phyloP scores from a whole-genome alignment of 2,797 vertebrate species.

The Serranus cabrilla region DNA sequence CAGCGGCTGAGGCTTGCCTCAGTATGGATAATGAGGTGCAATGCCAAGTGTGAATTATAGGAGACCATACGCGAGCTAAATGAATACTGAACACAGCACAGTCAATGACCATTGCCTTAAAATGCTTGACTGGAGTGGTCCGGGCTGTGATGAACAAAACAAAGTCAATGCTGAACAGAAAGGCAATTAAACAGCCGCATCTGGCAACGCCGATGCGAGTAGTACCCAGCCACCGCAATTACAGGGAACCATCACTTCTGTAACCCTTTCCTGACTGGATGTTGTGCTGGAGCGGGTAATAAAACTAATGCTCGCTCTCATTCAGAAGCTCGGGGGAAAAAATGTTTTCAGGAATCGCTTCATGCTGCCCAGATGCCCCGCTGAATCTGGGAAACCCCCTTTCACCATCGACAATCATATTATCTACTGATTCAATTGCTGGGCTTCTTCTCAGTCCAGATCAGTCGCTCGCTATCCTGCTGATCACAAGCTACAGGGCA shows the following conservation, averaged over 20 bases:
- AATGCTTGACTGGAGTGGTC: constrained; percentile 58
- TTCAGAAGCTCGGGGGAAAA: constrained; percentile 4
- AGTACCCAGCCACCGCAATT: constrained; percentile 52
- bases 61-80: constrained; percentile 57
- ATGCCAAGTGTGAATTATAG: constrained; percentile 59
- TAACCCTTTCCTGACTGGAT: constrained; percentile 53
- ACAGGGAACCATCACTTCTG: constrained; percentile 30
- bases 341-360: constrained; percentile 37
- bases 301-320: constrained; percentile 2
- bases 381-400: constrained; percentile 49
- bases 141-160: constrained; percentile 58
- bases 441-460: constrained; percentile 39
- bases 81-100: constrained; percentile 52
- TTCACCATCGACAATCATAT: constrained; percentile 30
- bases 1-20: constrained; percentile 23
- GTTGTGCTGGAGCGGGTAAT: constrained; percentile 12
- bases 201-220: constrained; percentile 52
- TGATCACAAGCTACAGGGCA: constrained; percentile 29
- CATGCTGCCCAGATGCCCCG: constrained; percentile 28
- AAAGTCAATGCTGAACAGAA: constrained; percentile 58
- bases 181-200: constrained; percentile 70
- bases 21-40: constrained; percentile 61
- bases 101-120: constrained; percentile 46
- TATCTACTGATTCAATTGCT: constrained; percentile 56
- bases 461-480: constrained; percentile 27